Percentiles rank a stretch among this genome's conserved stretches.
phyloP scores from a whole-genome alignment of 2,888 invertebrate species.

The Tetramorium bicarinatum region DNA sequence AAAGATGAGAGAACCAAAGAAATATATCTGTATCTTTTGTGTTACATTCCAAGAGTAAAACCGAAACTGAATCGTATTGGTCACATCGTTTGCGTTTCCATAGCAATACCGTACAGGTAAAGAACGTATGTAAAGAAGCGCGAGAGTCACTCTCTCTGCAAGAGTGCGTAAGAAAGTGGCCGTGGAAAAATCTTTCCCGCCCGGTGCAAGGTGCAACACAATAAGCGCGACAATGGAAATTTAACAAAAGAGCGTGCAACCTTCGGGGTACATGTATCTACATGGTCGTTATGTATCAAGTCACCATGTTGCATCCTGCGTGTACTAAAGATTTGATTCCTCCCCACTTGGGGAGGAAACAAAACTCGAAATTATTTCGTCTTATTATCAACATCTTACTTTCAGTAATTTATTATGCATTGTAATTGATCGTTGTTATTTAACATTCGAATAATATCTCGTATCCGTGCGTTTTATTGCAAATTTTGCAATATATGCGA shows the following conservation, averaged over 20 bases:
- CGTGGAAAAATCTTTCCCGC: constrained; percentile 12
- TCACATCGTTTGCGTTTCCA: background rate
- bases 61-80: background rate
- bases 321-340: background rate
- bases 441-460: background rate
- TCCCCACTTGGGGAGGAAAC: background rate
- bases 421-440: background rate
- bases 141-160: background rate
- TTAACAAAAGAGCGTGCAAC: constrained; percentile 37
- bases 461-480: background rate
- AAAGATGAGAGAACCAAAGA: background rate
- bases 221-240: constrained; percentile 28
- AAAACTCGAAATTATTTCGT: background rate
- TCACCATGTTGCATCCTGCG: background rate
- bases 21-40: background rate
- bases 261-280: constrained; percentile 14
- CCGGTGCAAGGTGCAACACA: constrained; percentile 18
- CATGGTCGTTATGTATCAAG: background rate
- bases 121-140: background rate
- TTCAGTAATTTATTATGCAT: background rate
- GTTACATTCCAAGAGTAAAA: background rate
- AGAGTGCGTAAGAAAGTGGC: constrained; percentile 19
- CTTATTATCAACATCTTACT: background rate
- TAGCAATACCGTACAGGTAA: background rate
- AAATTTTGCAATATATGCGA: background rate